Evolutionary conservation across 2,888 invertebrate species (phyloP).

Genomic region (Clunio marinus): DNA sequence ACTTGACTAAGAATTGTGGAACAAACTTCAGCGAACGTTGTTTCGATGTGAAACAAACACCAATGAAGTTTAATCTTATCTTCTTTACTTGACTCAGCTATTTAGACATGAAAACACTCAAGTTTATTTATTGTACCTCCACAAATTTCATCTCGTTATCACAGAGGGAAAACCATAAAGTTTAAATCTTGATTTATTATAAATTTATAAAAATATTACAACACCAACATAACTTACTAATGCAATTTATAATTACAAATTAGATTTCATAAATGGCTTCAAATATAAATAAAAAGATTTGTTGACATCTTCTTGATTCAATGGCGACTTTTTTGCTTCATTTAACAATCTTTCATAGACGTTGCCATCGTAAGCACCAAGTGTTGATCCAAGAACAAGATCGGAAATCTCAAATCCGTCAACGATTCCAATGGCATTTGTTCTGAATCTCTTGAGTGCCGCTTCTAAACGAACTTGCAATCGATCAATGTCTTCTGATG

Average conservation of each 20-base stretch:
- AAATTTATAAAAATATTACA: too few species aligned
- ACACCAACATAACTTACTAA: too few species aligned
- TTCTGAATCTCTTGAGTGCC: conserved; percentile 66
- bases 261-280: conserved; percentile 67
- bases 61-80: too few species aligned
- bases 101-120: too few species aligned
- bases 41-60: too few species aligned
- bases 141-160: too few species aligned
- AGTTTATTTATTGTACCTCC: too few species aligned
- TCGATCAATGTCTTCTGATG: conserved; percentile 47
- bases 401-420: conserved; percentile 87
- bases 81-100: too few species aligned
- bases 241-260: conserved; percentile 25
- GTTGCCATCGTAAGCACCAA: conserved; percentile 79
- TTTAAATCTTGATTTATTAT: too few species aligned
- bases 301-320: conserved; percentile 76
- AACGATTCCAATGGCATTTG: conserved; percentile 84
- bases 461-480: conserved; percentile 68
- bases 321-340: conserved; percentile 74
- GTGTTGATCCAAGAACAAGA: conserved; percentile 67
- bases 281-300: conserved; percentile 68
- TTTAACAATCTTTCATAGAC: conserved; percentile 77
- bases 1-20: too few species aligned
- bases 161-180: too few species aligned
- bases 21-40: too few species aligned